A percentile compares a stretch with the other conserved stretches of the same genome.
Evolutionary conservation across 2,797 vertebrate genomes (phyloP).

Genomic region (Loriculus beryllinus): DNA sequence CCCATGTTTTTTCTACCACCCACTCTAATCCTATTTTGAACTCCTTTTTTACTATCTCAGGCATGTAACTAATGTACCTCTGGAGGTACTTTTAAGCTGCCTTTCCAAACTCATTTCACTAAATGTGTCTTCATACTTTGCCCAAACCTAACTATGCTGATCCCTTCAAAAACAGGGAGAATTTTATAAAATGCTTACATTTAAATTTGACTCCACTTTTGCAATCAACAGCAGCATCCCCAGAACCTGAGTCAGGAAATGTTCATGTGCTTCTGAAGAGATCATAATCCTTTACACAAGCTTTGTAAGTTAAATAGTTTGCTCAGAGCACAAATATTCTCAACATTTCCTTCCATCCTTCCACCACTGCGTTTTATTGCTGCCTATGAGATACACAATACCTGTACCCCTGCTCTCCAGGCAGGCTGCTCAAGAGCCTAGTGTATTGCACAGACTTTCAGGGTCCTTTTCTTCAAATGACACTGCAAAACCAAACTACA

Average conservation of each 20-base stretch:
- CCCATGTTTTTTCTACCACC: not conserved
- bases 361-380: not conserved
- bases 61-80: not conserved
- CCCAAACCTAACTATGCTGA: not conserved
- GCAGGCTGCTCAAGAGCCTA: rapidly evolving
- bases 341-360: not conserved
- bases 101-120: not conserved
- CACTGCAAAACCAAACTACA: not conserved
- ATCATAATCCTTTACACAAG: not conserved
- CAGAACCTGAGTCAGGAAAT: not conserved
- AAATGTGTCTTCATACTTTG: not conserved
- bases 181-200: rapidly evolving
- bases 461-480: not conserved
- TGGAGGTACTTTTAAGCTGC: not conserved
- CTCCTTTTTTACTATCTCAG: not conserved
- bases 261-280: not conserved
- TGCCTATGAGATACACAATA: not conserved
- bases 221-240: not conserved
- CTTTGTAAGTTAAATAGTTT: not conserved
- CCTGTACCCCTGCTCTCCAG: not conserved
- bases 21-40: not conserved
- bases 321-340: not conserved
- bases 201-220: not conserved
- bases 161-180: not conserved
- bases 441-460: not conserved